Evolutionary conservation across 2,113 vertebrate genomes (phyloP).

Genomic region (Dendropsophus ebraccatus): DNA sequence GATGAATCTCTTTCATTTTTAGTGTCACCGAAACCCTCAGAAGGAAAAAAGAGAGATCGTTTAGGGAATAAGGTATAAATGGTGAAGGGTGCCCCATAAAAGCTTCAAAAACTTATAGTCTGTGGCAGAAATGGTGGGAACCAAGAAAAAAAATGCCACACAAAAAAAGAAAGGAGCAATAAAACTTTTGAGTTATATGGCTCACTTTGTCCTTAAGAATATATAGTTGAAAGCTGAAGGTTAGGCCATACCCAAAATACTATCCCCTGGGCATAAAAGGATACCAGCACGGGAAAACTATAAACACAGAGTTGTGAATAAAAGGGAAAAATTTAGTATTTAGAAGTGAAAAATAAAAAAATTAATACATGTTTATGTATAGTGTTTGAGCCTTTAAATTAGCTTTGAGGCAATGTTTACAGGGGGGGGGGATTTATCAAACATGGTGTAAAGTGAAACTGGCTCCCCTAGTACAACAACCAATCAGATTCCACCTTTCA

Average conservation of each 20-base stretch:
- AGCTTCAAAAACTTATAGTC: conserved; percentile 62
- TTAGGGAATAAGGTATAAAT: conserved; percentile 70
- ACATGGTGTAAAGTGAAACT: no score
- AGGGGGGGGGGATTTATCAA: no score
- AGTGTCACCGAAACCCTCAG: conserved; percentile 69
- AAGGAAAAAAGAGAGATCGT: conserved; percentile 60
- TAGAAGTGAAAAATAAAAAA: neutral
- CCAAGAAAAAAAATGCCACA: conserved; percentile 59
- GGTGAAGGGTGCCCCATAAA: conserved; percentile 64
- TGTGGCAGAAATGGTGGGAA: conserved; percentile 56
- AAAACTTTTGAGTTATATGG: conserved; percentile 49
- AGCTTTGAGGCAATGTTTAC: no score
- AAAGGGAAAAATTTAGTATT: neutral
- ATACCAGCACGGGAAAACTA: neutral
- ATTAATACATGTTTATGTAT: neutral
- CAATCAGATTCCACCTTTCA: no score
- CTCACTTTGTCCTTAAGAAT: conserved; percentile 21
- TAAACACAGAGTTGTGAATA: neutral
- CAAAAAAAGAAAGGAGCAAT: conserved; percentile 56
- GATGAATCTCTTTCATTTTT: conserved; percentile 69
- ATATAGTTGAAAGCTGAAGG: conserved; percentile 34
- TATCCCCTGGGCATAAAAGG: neutral
- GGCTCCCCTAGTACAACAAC: no score
- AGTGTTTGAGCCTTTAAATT: no score
- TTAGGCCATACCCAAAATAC: neutral